Conservation (phyloP, 2,888 invertebrate species). For the Timandra comae region DNA sequence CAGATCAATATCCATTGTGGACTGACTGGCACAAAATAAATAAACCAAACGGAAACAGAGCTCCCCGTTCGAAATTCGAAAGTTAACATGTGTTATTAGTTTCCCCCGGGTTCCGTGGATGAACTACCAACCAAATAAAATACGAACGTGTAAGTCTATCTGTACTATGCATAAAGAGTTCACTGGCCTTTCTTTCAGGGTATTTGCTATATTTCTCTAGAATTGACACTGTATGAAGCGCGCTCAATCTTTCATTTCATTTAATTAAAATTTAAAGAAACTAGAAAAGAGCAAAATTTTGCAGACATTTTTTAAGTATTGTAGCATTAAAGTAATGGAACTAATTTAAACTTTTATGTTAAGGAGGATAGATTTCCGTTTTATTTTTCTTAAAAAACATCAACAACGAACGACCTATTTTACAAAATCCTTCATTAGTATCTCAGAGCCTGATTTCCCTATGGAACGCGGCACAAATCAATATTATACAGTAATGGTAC, state of each 20-base stretch:
- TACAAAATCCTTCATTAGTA: too few relatives aligned
- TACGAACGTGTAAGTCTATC: constrained; percentile 59
- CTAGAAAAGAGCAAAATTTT: too few relatives aligned
- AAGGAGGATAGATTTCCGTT: too few relatives aligned
- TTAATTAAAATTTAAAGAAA: too few relatives aligned
- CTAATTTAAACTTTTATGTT: background rate
- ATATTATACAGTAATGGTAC: too few relatives aligned
- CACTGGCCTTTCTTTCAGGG: constrained; percentile 48
- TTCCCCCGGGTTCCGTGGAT: constrained; percentile 38
- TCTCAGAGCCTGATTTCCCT: too few relatives aligned
- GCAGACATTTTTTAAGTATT: too few relatives aligned
- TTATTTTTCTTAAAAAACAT: too few relatives aligned
- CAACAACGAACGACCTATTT: too few relatives aligned
- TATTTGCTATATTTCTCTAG: constrained; percentile 26
- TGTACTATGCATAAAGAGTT: constrained; percentile 58
- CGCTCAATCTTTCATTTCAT: background rate
- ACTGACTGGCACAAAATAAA: constrained; percentile 28
- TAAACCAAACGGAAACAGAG: constrained; percentile 42
- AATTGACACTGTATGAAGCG: constrained; percentile 24
- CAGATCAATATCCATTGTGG: constrained; percentile 1
- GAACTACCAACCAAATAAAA: constrained; percentile 55
- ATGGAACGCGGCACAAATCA: too few relatives aligned
- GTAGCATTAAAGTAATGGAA: too few relatives aligned
- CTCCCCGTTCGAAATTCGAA: constrained; percentile 18
- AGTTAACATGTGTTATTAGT: constrained; percentile 37